phyloP scores from a whole-genome alignment of 2,797 vertebrate genomes.

The Fundulus diaphanus region DNA sequence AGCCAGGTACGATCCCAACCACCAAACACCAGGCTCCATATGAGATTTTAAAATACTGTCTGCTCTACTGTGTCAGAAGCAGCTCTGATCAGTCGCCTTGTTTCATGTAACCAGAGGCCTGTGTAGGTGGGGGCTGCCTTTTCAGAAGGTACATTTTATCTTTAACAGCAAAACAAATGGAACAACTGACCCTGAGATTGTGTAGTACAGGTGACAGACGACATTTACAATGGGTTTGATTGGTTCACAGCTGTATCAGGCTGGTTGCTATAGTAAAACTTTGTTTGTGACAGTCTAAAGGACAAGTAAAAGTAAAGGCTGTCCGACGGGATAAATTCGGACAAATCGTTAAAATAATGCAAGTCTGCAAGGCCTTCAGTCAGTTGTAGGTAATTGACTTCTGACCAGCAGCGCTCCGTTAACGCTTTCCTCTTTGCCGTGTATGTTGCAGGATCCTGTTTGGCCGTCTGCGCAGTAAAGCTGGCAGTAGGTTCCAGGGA shows the following conservation, averaged over 20 bases:
- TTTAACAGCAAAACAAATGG: neutral
- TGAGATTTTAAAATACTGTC: neutral
- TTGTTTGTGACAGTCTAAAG: neutral
- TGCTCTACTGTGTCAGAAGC: neutral
- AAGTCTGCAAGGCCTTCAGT: no score
- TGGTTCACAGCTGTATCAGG: neutral
- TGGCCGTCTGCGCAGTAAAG: constrained; percentile 93
- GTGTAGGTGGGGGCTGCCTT: neutral
- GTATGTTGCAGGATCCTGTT: constrained; percentile 87
- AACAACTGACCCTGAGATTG: neutral
- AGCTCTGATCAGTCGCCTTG: neutral
- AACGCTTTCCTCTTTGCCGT: constrained; percentile 2
- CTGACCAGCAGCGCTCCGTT: neutral
- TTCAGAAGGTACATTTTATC: neutral
- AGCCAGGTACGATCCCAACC: no score
- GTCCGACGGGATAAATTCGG: no score
- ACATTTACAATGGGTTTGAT: neutral
- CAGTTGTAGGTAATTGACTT: no score
- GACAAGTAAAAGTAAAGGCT: no score
- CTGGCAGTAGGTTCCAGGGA: constrained; percentile 93
- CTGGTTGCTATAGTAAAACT: no score
- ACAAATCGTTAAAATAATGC: no score
- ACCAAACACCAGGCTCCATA: neutral
- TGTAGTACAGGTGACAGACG: neutral
- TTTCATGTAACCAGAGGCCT: no score